Evolutionary conservation across 2,888 invertebrate genomes (phyloP).

Genomic region (Agonopterix alstromeriana): DNA sequence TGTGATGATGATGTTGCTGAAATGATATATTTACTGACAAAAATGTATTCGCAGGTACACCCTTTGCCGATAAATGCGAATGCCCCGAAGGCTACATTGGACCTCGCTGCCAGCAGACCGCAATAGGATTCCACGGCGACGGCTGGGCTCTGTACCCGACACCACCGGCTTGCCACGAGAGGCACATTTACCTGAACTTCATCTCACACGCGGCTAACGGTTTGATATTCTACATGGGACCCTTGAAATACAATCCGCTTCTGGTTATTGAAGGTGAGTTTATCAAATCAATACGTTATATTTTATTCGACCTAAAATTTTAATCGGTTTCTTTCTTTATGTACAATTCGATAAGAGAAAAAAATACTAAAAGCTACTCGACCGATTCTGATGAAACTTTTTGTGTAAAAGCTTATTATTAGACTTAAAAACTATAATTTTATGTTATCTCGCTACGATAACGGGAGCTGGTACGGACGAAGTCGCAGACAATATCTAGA

Average conservation of each 20-base stretch:
- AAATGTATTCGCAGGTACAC: constrained; percentile 50
- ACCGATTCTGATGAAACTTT: too few species aligned
- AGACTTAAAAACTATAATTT: too few species aligned
- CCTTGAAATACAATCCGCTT: constrained; percentile 79
- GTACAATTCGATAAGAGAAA: too few species aligned
- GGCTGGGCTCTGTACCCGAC: constrained; percentile 96
- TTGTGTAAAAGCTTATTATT: too few species aligned
- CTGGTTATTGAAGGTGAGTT: constrained; percentile 80
- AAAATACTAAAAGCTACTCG: too few species aligned
- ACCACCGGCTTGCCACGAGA: constrained; percentile 90
- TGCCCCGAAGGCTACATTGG: constrained; percentile 89
- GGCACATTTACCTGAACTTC: constrained; percentile 88
- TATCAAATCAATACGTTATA: background rate
- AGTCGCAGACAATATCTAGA: too few species aligned
- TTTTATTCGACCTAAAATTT: too few species aligned
- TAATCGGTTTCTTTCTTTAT: too few species aligned
- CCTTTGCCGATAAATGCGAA: constrained; percentile 82
- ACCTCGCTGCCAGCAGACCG: constrained; percentile 92
- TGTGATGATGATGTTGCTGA: too few species aligned
- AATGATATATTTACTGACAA: background rate
- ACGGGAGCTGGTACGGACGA: too few species aligned
- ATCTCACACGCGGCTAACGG: constrained; percentile 86
- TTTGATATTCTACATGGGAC: constrained; percentile 94
- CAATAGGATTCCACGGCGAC: constrained; percentile 91
- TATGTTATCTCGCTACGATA: too few species aligned